These are phyloP conservation scores for Xiphias gladius DNA, from an alignment of 2,113 vertebrate genomes.

Conservation along the genomic window DNA sequence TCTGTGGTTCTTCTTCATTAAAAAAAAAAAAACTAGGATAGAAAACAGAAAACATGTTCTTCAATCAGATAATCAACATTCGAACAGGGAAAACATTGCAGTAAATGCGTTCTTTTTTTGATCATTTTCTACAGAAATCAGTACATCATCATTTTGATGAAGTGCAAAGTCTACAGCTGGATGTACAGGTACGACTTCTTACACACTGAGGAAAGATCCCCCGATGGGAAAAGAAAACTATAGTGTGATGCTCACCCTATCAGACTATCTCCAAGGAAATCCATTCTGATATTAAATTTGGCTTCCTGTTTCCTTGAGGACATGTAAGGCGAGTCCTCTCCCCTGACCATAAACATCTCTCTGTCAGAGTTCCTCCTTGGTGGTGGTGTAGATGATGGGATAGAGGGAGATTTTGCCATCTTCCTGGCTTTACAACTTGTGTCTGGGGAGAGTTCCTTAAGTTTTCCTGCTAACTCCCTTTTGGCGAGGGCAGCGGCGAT, in stretches of 20 bases:
- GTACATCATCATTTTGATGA: neutral
- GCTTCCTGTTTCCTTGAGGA: conserved; percentile 89
- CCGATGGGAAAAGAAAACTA: neutral
- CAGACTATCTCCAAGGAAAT: conserved; percentile 91
- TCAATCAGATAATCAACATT: neutral
- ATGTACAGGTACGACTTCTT: neutral
- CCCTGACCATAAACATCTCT: conserved; percentile 83
- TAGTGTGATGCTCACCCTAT: conserved; percentile 86
- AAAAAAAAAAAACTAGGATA: neutral
- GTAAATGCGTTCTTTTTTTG: neutral
- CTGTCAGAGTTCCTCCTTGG: conserved; percentile 87
- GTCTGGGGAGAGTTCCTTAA: conserved; percentile 89
- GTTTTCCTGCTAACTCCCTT: conserved; percentile 83
- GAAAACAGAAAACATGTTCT: neutral
- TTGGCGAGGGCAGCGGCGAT: conserved; percentile 80
- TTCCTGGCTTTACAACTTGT: conserved; percentile 88
- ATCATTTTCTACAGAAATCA: neutral
- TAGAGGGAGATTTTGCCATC: conserved; percentile 86
- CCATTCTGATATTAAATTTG: conserved; percentile 92
- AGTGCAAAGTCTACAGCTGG: neutral
- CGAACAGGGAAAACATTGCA: neutral
- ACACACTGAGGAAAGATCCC: neutral
- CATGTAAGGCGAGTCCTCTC: conserved; percentile 85
- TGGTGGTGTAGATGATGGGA: conserved; percentile 81
- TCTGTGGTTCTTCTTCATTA: neutral